Evolutionary conservation across 1,140 invertebrate genomes (phyloP), one percentile per base, ranked within the genome.

Genomic region (Solen grandis): DNA sequence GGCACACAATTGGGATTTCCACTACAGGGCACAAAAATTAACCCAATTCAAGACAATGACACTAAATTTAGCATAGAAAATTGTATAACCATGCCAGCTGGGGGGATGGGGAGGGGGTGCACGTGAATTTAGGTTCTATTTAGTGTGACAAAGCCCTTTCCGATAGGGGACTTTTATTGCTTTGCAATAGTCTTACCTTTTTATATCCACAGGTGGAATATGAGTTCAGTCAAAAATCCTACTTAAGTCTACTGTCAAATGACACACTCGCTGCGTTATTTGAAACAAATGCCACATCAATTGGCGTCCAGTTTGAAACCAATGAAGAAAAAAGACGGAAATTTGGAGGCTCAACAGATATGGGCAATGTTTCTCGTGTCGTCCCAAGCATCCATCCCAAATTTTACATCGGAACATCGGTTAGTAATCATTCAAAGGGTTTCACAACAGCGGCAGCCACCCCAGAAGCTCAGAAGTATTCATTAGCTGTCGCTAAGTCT

Each of bases 321-420:
- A 74, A 88, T 78, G 68, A 75, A 46, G 75, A 68, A n/a, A 84
- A 52, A 35, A 73, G 59, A 27, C 22, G 55, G 5, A 87, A 83
- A 54, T 79, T 72, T 41, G 83, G 85, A 13, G 88, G 86, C 2
- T 88, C 86, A 8, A 87, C 88, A 16, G 88, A 89, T 55, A 88
- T 88, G 91, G 92, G 92, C 0, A 90, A 92, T 76, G 91, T 92
- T 13, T 92, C 90, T 29, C 89, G 89, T 29, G 87, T 87, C 10
- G 82, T 92, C 5, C 92, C 92, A 0, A n/a, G n/a, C n/a, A 89
- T 92, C 22, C 91, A 92, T 75, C 91, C 92, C 0, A 85, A 86
- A 19, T 92, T 86, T 79, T 78, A 81, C 25, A 88, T 92, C 2
- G 88, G 87, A 22, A 89, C 89, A 2, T 59, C 14, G 27, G 87